Evolutionary conservation across 2,113 vertebrate genomes (phyloP), one percentile per base, ranked within the genome.

Genomic region (Bettongia penicillata): DNA sequence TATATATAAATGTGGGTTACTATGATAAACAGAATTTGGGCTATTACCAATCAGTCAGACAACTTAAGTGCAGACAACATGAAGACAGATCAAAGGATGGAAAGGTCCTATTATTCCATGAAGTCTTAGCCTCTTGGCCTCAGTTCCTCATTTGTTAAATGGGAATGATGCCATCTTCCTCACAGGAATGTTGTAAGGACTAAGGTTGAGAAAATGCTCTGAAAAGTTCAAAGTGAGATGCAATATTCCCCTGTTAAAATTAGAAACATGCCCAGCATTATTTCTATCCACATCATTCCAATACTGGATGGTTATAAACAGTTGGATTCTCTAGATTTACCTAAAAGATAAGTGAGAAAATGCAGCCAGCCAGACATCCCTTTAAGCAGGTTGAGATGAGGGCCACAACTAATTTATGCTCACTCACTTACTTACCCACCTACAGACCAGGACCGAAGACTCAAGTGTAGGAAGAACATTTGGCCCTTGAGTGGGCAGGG

Each of bases 391-490:
- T 96, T 97, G 95, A 95, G 95, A 89, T 93, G 61, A 97, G 96
- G 98, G 97, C 96, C 94, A 31, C 3, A 43, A 84, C 95, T 96
- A 96, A 97, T 95, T 95, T 96, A 97, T 90, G 95, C 93, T 96
- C 14, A 6, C 95, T 95, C 10, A 1, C 91, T 91, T 23, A 52
- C 95, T 97, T 96, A 93, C 96, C 93, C 95, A 94, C 96, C 94
- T 94, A 93, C 93, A 91, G 55, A 10, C 50, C 95, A 96, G 94
- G 95, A 93, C 90, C 50, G 92, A 96, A 96, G 96, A 97, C 92
- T 95, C 93, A 93, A 91, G 92, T 14, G 68, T 90, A 61, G 96
- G 96, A 97, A 94, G 96, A 93, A 93, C 93, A 51, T 91, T 94
- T 95, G 95, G 96, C 93, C 68, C 95, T 96, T 93, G 5, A 49